phyloP scores from a whole-genome alignment of 2,888 invertebrate species.

The Nomada hirtipes region DNA sequence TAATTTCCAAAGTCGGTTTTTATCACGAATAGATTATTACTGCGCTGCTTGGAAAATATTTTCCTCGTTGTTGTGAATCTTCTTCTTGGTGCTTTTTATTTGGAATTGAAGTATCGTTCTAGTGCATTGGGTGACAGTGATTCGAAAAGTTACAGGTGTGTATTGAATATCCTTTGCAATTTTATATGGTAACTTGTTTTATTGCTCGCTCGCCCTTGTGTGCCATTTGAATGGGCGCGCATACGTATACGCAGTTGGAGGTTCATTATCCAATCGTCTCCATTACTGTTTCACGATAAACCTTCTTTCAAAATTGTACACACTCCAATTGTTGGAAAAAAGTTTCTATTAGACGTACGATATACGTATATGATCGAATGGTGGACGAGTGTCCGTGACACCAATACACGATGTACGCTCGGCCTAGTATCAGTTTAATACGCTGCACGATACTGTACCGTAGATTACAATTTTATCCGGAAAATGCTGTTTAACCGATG shows the following conservation, averaged over 20 bases:
- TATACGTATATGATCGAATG: not conserved
- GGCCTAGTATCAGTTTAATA: not conserved
- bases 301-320: no score
- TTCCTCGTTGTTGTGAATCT: conserved; percentile 34
- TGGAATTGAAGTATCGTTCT: conserved; percentile 42
- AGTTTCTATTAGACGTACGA: not conserved
- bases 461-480: conserved; percentile 13
- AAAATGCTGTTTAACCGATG: conserved; percentile 56
- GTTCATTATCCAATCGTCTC: not conserved
- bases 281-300: no score
- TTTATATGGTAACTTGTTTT: not conserved
- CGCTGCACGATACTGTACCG: not conserved
- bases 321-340: not conserved
- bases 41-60: conserved; percentile 12
- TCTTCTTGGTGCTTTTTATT: conserved; percentile 28
- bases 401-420: not conserved
- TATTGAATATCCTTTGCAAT: not conserved
- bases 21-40: conserved; percentile 5
- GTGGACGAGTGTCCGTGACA: not conserved
- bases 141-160: conserved; percentile 43
- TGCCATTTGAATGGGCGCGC: no score
- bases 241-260: not conserved
- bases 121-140: conserved; percentile 22
- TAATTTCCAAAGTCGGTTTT: conserved; percentile 27
- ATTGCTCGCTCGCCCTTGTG: no score